A percentile compares a stretch with the other conserved stretches of the same genome.
These are phyloP conservation scores for Selene dorsalis DNA, from an alignment of 2,797 vertebrate species.

Conservation along the genomic window DNA sequence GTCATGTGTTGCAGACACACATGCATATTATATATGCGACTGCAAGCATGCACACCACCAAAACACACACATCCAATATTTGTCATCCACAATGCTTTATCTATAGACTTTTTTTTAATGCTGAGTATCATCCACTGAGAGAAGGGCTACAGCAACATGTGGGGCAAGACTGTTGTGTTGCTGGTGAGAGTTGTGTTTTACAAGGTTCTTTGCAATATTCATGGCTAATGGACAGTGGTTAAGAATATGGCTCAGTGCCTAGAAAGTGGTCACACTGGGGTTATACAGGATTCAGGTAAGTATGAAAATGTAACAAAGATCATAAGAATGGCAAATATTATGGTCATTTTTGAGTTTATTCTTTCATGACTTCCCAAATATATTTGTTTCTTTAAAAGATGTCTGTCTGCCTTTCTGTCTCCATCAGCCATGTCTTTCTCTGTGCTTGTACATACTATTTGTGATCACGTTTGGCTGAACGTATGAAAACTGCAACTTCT, in stretches of 20 bases:
- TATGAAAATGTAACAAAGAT: slow-evolving; percentile 13
- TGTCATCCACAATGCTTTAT: slow-evolving; percentile 35
- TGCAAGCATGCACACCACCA: slow-evolving; percentile 40
- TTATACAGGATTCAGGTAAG: neutral
- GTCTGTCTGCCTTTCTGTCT: slow-evolving; percentile 65
- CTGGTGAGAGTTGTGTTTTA: slow-evolving; percentile 17
- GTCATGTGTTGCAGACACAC: slow-evolving; percentile 37
- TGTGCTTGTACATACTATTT: slow-evolving; percentile 50
- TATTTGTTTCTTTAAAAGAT: slow-evolving; percentile 44
- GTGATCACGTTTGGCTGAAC: slow-evolving; percentile 32
- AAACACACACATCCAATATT: slow-evolving; percentile 1
- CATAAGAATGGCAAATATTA: slow-evolving; percentile 11
- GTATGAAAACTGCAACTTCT: slow-evolving; percentile 11
- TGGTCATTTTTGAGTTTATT: slow-evolving; percentile 5
- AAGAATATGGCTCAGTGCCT: slow-evolving; percentile 30
- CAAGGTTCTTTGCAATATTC: slow-evolving; percentile 4
- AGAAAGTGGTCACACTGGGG: neutral
- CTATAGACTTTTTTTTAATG: slow-evolving; percentile 14
- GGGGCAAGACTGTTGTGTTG: slow-evolving; percentile 24
- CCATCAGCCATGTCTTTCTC: slow-evolving; percentile 58
- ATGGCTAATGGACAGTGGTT: slow-evolving; percentile 5
- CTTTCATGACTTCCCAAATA: slow-evolving; percentile 21
- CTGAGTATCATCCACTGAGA: slow-evolving; percentile 17
- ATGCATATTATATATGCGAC: slow-evolving; percentile 65
- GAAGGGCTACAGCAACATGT: slow-evolving; percentile 39